Base-by-base conservation (phyloP, 2,113 vertebrate species). In the Tringa solitaria region DNA sequence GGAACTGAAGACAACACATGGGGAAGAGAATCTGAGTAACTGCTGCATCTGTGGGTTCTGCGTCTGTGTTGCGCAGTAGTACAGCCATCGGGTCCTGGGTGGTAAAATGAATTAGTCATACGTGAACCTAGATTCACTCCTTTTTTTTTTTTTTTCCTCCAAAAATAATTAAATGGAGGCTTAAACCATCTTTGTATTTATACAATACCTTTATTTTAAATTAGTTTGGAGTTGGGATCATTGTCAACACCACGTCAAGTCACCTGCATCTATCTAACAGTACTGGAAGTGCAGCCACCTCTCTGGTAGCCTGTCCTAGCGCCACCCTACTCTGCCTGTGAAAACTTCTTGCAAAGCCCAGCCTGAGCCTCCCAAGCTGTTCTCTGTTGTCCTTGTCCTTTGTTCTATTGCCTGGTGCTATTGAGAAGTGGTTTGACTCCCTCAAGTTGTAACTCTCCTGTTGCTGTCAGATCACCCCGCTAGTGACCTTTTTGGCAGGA, bases 271-370 rank as follows among this genome's bases (percentile, higher is more conserved):
- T 93, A 53, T 54, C 13, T 69, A 33, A 56, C 45, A 14, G 2
- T 19, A 10, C 1, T 43, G 17, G 35, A 67, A 33, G 56, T 53
- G 20, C 41, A 63, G 30, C 46, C 26, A 26, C 51, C 37, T 32
- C 63, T 50, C 27, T 41, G 48, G 37, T 28, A 60, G 56, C 45
- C 64, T 85, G 33, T 51, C 4, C 39, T 60, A 9, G 8, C 9
- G 30, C 41, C 41, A 1, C 0, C 1, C 61, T 54, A 6, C 10
- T 78, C 30, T 46, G 22, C 26, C 10, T 11, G 8, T 35, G 33
- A 24, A 35, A 65, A 54, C 56, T 13, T 67, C 41, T 22, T 51
- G 22, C 35, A 37, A 28, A 84, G 67, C 19, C 13, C 30, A 53
- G 17, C 45, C 63, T 45, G 43, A 18, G 35, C 27, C 24, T 75